phyloP scores from a whole-genome alignment of 2,113 vertebrate genomes.

The Cyanistes caeruleus region DNA sequence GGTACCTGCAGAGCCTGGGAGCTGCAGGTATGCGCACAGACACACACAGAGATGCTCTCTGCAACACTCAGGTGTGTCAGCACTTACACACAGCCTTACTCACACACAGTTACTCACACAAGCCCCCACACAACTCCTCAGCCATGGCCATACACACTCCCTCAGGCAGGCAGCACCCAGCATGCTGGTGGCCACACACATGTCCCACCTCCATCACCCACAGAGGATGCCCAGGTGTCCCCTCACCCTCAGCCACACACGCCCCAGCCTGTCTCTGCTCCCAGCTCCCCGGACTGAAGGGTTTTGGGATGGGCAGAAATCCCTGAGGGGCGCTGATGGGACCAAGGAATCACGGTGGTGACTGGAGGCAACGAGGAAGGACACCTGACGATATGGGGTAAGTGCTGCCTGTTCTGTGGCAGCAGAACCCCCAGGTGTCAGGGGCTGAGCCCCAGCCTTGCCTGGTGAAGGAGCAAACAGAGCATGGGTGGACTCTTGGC shows the following conservation, averaged over 20 bases:
- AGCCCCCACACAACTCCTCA: not conserved
- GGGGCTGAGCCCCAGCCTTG: not conserved
- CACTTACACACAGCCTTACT: not conserved
- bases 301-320: not conserved
- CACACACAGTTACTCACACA: not conserved
- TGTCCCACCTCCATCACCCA: not conserved
- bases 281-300: not conserved
- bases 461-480: not conserved
- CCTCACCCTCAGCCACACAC: fast-evolving
- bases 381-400: too few relatives aligned
- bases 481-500: too few relatives aligned
- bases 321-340: not conserved
- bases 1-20: not conserved
- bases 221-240: not conserved
- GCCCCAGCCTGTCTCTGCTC: not conserved
- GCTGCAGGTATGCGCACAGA: not conserved
- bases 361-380: too few relatives aligned
- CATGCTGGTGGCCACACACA: fast-evolving
- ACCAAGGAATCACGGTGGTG: fast-evolving
- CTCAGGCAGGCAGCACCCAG: not conserved
- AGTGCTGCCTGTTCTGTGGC: not conserved
- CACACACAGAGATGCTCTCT: not conserved
- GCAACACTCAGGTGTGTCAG: not conserved
- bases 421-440: not conserved
- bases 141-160: fast-evolving